These are phyloP conservation scores for Bungarus multicinctus DNA, from an alignment of 2,113 vertebrate genomes.

Conservation along the genomic window DNA sequence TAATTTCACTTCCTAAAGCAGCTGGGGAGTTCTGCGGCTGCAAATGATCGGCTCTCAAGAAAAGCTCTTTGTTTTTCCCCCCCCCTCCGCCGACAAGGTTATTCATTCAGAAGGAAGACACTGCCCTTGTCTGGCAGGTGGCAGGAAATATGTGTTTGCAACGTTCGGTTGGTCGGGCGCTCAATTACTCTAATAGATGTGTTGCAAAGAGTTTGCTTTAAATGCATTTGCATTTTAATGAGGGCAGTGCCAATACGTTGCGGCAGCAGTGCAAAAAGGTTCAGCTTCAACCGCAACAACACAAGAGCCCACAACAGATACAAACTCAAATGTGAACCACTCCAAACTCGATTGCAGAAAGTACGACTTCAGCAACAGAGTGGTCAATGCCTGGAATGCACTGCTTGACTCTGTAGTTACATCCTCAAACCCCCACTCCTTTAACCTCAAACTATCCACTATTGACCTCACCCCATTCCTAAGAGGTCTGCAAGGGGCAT, in stretches of 20 bases:
- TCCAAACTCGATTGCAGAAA: no score
- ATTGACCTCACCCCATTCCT: no score
- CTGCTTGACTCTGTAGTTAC: no score
- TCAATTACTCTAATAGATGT: slow-evolving; percentile 74
- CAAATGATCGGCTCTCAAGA: slow-evolving; percentile 48
- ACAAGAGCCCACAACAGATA: no score
- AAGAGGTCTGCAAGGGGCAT: no score
- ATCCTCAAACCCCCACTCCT: no score
- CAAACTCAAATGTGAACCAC: no score
- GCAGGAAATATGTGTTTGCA: slow-evolving; percentile 69
- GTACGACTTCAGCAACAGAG: no score
- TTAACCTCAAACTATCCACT: no score
- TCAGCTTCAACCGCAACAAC: no score
- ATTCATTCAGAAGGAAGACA: slow-evolving; percentile 50
- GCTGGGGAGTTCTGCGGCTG: slow-evolving; percentile 36
- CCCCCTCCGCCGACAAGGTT: slow-evolving; percentile 63
- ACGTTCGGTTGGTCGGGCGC: slow-evolving; percentile 68
- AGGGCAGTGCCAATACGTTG: slow-evolving; percentile 66
- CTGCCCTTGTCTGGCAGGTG: slow-evolving; percentile 61
- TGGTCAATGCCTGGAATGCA: no score
- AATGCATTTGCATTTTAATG: slow-evolving; percentile 75
- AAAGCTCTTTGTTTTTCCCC: slow-evolving; percentile 53
- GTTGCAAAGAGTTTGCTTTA: slow-evolving; percentile 67
- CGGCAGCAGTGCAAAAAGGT: slow-evolving; percentile 50
- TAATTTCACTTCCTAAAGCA: slow-evolving; percentile 57